Conservation (phyloP, 2,113 vertebrate species). For the Emydocephalus ijimae region DNA sequence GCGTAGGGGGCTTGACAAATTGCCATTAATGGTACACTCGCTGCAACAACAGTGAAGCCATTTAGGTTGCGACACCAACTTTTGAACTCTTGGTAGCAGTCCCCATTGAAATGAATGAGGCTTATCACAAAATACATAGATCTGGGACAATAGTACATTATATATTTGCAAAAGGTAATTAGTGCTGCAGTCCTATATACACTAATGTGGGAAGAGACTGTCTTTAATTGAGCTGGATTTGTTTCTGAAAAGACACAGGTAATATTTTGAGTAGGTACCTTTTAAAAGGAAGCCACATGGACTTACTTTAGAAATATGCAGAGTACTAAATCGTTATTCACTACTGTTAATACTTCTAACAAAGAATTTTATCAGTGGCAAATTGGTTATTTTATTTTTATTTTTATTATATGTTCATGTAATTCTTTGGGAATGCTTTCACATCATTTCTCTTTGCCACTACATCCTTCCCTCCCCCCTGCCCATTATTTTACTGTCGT, state of each 20-base stretch:
- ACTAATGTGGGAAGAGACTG: background rate
- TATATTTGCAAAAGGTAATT: constrained; percentile 24
- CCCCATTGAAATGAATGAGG: background rate
- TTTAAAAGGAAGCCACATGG: background rate
- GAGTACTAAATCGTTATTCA: constrained; percentile 31
- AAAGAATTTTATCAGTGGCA: background rate
- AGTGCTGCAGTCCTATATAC: constrained; percentile 15
- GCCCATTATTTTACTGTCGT: background rate
- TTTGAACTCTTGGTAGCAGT: constrained; percentile 2
- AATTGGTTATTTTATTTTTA: constrained; percentile 24
- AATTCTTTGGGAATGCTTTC: constrained; percentile 32
- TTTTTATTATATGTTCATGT: constrained; percentile 4
- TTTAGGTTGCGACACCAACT: constrained; percentile 47
- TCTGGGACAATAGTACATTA: background rate
- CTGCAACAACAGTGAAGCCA: constrained; percentile 61
- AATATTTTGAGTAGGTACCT: background rate
- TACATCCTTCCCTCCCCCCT: background rate
- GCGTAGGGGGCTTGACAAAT: constrained; percentile 66
- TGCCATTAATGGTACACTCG: constrained; percentile 69
- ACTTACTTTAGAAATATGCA: background rate
- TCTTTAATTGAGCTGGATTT: background rate
- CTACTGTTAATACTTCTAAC: constrained; percentile 11
- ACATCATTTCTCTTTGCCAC: constrained; percentile 35
- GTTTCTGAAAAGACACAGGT: background rate
- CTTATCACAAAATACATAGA: background rate